Base-by-base conservation (phyloP, 1,140 invertebrate genomes). In the Zaprionus gabonicus region DNA sequence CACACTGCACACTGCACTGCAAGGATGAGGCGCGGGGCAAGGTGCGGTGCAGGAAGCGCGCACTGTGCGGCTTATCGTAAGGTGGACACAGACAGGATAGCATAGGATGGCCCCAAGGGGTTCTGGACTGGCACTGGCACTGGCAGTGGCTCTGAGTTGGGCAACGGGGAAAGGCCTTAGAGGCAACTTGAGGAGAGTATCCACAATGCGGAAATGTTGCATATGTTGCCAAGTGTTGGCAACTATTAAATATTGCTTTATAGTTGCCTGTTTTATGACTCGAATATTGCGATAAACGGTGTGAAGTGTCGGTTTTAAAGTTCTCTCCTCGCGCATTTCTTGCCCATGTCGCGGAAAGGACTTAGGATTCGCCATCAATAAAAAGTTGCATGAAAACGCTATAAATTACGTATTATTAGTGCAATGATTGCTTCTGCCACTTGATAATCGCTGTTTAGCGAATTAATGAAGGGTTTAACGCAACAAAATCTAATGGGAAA, bases 171-270 rank as follows among this genome's bases (percentile, higher is more conserved):
- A 38, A 38, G 36, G 62, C 44, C 64, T 72, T 73, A 77, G 65
- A 68, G 41, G 53, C 59, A 53, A 31, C 55, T 78, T 72, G 65
- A 76, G 65, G 70, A 77, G 46, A 49, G 46, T 49, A 17, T 34
- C 67, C 66, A 77, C 74, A 75, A 76, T 71, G 80, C 82, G 90
- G 88, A 91, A 88, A 80, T 76, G 84, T 81, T 82, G 82, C 78
- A 83, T 84, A 69, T 78, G 67, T 81, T 81, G 76, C 55, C 70
- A 77, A 82, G 82, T 87, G 84, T 83, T 76, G 71, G 81, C 75
- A 81, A 74, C 80, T 83, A 82, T 65, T 83, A 87, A 86, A 87
- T 77, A 76, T 74, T 82, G 83, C 53, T 75, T 86, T 86, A 80
- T 83, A 86, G 76, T 80, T 82, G 36, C 56, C 69, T 77, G 58